Conservation (phyloP, 2,113 vertebrate genomes). For the Oreocharis arfaki region DNA sequence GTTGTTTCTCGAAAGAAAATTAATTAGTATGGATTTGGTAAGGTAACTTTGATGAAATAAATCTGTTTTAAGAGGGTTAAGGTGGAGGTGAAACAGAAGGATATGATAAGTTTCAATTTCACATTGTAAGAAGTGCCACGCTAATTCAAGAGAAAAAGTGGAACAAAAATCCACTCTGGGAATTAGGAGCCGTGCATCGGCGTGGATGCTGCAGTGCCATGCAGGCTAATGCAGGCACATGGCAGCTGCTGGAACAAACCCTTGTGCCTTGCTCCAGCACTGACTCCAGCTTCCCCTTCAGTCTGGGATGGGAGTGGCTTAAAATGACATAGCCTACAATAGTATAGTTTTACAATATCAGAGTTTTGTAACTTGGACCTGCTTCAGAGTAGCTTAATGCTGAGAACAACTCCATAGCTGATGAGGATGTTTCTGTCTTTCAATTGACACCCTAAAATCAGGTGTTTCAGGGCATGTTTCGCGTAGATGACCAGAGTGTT, state of each 20-base stretch:
- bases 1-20: not conserved
- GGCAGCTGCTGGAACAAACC: not conserved
- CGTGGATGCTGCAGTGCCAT: not conserved
- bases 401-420: not conserved
- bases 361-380: not conserved
- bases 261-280: not conserved
- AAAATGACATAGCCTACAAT: not conserved
- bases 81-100: not conserved
- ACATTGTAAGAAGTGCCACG: fast-evolving
- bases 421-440: not conserved
- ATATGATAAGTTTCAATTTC: not conserved
- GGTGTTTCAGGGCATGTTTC: not conserved
- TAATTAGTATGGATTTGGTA: not conserved
- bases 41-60: not conserved
- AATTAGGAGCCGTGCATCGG: not conserved
- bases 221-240: fast-evolving
- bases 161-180: not conserved
- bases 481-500: not conserved
- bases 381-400: not conserved
- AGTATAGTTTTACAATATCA: not conserved
- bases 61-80: not conserved
- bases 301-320: not conserved
- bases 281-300: not conserved
- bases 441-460: not conserved
- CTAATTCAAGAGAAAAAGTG: not conserved